These are phyloP conservation scores for Xiphydria camelus DNA, from an alignment of 2,888 invertebrate species.

Conservation along the genomic window DNA sequence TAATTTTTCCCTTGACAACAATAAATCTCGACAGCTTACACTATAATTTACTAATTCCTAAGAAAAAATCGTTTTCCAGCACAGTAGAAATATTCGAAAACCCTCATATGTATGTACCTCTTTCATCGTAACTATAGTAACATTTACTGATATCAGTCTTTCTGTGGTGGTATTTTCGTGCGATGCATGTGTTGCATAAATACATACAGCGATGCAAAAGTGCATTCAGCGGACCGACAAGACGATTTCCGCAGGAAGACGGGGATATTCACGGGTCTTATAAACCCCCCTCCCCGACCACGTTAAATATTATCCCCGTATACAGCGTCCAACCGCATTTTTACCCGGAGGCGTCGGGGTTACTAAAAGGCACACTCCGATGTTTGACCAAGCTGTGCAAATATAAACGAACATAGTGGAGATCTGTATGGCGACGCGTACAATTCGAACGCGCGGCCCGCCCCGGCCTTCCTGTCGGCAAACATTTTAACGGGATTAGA, in stretches of 20 bases:
- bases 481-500: constrained; percentile 58
- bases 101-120: too few species aligned
- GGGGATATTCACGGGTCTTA: constrained; percentile 6
- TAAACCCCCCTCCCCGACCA: constrained; percentile 5
- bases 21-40: too few species aligned
- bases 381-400: constrained; percentile 56
- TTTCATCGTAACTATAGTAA: too few species aligned
- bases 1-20: too few species aligned
- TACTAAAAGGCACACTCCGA: constrained; percentile 53
- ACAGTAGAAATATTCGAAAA: too few species aligned
- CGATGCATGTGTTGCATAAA: too few species aligned
- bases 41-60: too few species aligned
- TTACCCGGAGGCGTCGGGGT: constrained; percentile 42
- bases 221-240: too few species aligned
- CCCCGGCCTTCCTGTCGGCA: constrained; percentile 43
- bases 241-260: background rate
- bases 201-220: too few species aligned
- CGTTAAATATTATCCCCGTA: constrained; percentile 23
- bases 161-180: too few species aligned
- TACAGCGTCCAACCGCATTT: constrained; percentile 33
- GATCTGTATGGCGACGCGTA: constrained; percentile 33
- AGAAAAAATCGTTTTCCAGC: too few species aligned
- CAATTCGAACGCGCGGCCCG: constrained; percentile 36
- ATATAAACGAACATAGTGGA: constrained; percentile 42
- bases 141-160: too few species aligned